Evolutionary conservation across 2,797 vertebrate species (phyloP).

Genomic region (Psittacula derbiana): DNA sequence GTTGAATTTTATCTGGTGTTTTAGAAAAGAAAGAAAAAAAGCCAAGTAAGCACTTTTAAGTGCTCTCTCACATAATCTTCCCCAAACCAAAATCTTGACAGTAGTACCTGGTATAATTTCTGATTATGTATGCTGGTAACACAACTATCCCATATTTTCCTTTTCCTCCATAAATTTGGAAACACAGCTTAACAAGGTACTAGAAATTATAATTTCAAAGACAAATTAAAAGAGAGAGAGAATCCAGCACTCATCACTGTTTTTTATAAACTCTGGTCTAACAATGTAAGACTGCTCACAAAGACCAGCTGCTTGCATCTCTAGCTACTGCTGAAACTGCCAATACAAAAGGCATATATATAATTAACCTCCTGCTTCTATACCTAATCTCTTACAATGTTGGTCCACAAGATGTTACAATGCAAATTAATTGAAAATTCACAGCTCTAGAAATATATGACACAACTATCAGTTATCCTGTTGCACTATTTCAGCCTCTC

Average conservation of each 20-base stretch:
- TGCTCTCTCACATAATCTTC: fast-evolving
- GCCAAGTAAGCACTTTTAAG: not conserved
- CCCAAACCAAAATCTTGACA: not conserved
- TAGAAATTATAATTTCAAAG: not conserved
- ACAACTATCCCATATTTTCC: not conserved
- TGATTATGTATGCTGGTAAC: not conserved
- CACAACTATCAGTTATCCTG: not conserved
- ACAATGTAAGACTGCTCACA: not conserved
- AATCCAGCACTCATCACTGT: not conserved
- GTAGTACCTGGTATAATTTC: not conserved
- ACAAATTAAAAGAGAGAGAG: not conserved
- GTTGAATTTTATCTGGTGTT: not conserved
- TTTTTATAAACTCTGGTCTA: not conserved
- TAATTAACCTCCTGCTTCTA: not conserved
- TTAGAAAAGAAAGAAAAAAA: not conserved
- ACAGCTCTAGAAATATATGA: not conserved
- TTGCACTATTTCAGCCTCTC: not conserved
- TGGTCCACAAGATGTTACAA: not conserved
- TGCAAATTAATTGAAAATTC: not conserved
- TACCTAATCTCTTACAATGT: not conserved
- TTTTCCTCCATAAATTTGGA: not conserved
- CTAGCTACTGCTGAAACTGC: not conserved
- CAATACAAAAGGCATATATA: not conserved
- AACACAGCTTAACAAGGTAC: not conserved
- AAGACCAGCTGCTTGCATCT: not conserved